These are phyloP conservation scores for Alauda arvensis DNA, from an alignment of 2,797 vertebrate species.

Conservation along the genomic window DNA sequence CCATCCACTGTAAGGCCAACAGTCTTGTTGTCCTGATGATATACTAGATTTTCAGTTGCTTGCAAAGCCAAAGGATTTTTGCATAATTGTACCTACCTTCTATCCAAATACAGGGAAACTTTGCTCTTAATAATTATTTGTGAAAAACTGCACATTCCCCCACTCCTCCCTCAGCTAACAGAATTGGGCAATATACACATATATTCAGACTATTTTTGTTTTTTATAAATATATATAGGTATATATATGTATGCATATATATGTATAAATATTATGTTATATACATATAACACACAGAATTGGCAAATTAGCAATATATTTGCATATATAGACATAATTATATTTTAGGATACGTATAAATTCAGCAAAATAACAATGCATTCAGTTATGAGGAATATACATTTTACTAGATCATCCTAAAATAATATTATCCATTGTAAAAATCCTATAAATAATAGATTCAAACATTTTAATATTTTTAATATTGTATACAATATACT, in stretches of 20 bases:
- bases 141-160: not conserved
- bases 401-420: not conserved
- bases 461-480: not conserved
- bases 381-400: not conserved
- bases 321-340: not conserved
- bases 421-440: not conserved
- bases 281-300: not conserved
- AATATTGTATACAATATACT: not conserved
- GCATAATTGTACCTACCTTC: not conserved
- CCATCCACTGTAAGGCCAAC: not conserved
- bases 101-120: not conserved
- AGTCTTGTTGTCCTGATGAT: not conserved
- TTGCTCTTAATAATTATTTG: not conserved
- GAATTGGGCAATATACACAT: not conserved
- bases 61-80: not conserved
- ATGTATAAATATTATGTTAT: not conserved
- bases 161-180: not conserved
- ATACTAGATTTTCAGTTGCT: not conserved
- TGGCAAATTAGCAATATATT: not conserved
- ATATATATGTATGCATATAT: not conserved
- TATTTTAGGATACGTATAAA: not conserved
- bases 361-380: not conserved
- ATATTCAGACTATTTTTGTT: not conserved
- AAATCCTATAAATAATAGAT: not conserved
- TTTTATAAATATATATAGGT: not conserved